Conservation (phyloP, 2,113 vertebrate species). For the Xiphorhynchus elegans region DNA sequence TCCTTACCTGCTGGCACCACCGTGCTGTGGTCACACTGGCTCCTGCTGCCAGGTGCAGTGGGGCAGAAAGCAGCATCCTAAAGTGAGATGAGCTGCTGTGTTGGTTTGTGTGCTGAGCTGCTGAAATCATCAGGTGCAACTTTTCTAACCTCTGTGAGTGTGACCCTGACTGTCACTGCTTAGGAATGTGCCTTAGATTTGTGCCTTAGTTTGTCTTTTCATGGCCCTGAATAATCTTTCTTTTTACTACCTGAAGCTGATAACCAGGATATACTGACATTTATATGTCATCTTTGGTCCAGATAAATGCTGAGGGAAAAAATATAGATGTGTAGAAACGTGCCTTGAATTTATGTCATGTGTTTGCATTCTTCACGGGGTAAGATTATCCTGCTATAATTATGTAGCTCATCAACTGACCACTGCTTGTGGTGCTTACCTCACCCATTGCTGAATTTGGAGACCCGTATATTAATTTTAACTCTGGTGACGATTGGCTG, state of each 20-base stretch:
- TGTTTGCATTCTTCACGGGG: neutral
- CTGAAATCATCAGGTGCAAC: neutral
- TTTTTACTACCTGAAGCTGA: neutral
- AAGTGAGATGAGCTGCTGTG: neutral
- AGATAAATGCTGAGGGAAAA: neutral
- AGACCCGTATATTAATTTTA: slow-evolving; percentile 42
- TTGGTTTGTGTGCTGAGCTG: neutral
- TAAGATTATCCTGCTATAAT: slow-evolving; percentile 31
- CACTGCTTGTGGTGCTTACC: neutral
- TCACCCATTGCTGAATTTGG: neutral
- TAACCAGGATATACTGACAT: neutral
- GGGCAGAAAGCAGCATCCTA: neutral
- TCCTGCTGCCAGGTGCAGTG: accelerated
- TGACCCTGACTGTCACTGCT: neutral
- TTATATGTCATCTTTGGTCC: neutral
- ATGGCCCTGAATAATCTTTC: neutral
- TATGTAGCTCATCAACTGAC: slow-evolving; percentile 56
- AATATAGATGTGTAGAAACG: neutral
- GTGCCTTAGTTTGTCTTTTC: neutral
- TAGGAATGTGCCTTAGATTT: neutral
- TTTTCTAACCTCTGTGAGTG: neutral
- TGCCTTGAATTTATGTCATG: neutral
- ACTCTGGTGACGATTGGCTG: slow-evolving; percentile 45
- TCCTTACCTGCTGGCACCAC: accelerated
- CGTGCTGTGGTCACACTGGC: accelerated